Base-by-base conservation (phyloP, 2,113 vertebrate genomes). In the Monopterus albus region DNA sequence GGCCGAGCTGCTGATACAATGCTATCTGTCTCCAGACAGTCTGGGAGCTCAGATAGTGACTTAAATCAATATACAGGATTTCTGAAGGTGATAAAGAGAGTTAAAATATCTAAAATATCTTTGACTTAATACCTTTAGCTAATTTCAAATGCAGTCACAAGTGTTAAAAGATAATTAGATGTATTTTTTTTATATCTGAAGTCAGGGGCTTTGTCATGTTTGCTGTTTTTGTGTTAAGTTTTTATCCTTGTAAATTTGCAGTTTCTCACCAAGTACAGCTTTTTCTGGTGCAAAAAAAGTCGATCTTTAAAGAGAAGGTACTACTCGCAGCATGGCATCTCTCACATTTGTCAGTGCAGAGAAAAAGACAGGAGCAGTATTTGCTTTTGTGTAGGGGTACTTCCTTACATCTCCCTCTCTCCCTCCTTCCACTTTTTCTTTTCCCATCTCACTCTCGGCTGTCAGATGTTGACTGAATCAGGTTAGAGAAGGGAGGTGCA, bases 401-500 rank as follows among this genome's bases (percentile, higher is more conserved):
- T 76, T 86, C 66, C 66, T 87, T 79, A 73, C 75, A 70, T 87
- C 80, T 78, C 74, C 65, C 45, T 66, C 67, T 58, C 64, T 66
- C 58, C 57, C 71, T 47, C 35, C 73, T 77, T 75, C 55, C 72
- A 76, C 72, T 10, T 56, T 72, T 82, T 79, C 71, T 81, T 50
- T 85, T 80, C 58, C 85, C 72, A 63, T 87, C 84, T 89, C 89
- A 89, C 75, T 89, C 82, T 75, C 66, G 79, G 79, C 88, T 91
- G 88, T 92, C 92, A 92, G 80, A 75, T 82, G 85, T 91, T 94
- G 92, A 93, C 92, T 94, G 92, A 93, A 93, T 94, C 89, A 68
- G 93, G 93, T 93, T 94, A 92, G 85, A 78, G 80, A 89, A 79
- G 53, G 83, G 84, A 72, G 88, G 83, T 25, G 80, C 79, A 64